Base-by-base conservation (phyloP, 53 echinoderm and acorn worm genomes). In the Henricia sp. region DNA sequence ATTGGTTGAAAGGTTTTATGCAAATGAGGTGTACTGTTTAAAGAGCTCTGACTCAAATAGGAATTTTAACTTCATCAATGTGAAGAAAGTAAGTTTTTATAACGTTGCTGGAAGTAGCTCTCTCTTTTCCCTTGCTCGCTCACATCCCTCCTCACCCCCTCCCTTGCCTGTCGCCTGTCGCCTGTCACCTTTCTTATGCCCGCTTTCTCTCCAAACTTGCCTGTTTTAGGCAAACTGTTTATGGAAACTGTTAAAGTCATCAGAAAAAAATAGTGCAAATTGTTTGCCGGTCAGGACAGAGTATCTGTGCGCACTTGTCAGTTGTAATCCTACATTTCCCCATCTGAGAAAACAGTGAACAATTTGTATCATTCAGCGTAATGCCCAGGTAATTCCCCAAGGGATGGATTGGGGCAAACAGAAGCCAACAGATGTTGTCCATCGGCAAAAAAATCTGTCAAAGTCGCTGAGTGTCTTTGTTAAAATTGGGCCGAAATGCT, bases 361-460 rank as follows among this genome's bases (percentile, higher is more conserved):
- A 38, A n/a, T 37, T 6, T 67, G 38, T 39, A 37, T 37, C 67
- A 38, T 37, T 37, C 35, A 56, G 25, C 13, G 39, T 8, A 39
- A 19, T 38, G 39, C 39, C 20, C 20, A 40, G 6, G 8, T 8
- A 37, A 37, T 67, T 23, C 38, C 67, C 67, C 3, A 1, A 6
- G 60, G 67, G 67, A 26, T 35, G 65, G 36, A 65, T 16, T 17
- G 65, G 42, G 25, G 76, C 19, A 57, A 39, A 24, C 11, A 14
- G 25, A 36, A 48, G 33, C 33, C 72, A 52, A 27, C 71, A 46
- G 57, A 58, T 76, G 76, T 0, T 67, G 32, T 24, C 76, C 76
- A 27, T 43, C 13, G 52, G 76, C 58, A 57, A 25, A n/a, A 41
- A 28, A 58, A 59, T 37, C 76, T 76, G 59, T 76, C 76, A 58